Conservation (phyloP, 2,113 vertebrate genomes). For the Gavia stellata region DNA sequence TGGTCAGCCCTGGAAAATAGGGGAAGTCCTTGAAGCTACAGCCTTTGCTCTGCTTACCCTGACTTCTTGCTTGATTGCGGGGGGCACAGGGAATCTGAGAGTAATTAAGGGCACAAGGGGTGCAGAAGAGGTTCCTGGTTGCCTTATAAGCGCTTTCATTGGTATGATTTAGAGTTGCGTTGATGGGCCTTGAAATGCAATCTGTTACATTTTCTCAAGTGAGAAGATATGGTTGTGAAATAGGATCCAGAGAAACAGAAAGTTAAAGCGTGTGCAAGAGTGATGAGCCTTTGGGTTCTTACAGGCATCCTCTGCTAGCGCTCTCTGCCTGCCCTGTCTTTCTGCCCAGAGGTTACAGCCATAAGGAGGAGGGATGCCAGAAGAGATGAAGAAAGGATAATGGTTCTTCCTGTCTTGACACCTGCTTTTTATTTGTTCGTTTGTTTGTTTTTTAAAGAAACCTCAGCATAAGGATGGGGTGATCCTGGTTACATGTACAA, state of each 20-base stretch:
- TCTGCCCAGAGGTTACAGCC: neutral
- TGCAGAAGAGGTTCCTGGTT: neutral
- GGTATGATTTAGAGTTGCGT: neutral
- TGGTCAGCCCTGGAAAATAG: neutral
- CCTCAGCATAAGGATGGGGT: neutral
- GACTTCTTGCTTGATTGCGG: rapidly evolving
- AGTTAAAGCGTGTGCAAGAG: neutral
- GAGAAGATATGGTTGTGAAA: neutral
- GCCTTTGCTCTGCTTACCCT: neutral
- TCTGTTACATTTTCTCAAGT: neutral
- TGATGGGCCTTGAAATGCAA: neutral
- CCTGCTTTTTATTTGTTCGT: rapidly evolving
- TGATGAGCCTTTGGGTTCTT: neutral
- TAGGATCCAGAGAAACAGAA: neutral
- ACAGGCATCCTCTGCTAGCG: neutral
- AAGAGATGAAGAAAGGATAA: neutral
- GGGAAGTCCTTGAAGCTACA: neutral
- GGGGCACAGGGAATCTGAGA: neutral
- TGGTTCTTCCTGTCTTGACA: neutral
- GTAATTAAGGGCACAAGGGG: neutral
- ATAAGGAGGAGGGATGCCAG: neutral
- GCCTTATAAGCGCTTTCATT: neutral
- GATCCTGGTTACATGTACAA: neutral
- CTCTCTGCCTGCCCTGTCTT: neutral
- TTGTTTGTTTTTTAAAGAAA: neutral